Evolutionary conservation across 2,797 vertebrate genomes (phyloP).

Genomic region (Rhinatrema bivittatum): DNA sequence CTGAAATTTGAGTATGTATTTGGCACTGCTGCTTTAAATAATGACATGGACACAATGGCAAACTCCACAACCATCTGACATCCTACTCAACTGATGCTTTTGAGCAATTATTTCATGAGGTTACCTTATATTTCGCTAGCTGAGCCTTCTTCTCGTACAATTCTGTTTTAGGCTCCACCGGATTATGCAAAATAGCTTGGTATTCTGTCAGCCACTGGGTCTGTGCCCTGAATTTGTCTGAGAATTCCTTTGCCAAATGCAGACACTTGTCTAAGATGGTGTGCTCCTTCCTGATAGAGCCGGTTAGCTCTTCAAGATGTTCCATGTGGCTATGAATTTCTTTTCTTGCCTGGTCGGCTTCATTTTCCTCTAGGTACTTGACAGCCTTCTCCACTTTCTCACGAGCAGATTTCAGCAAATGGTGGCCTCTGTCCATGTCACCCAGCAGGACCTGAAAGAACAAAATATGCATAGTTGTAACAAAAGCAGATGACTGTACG

Average conservation of each 20-base stretch:
- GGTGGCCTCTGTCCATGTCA: constrained; percentile 85
- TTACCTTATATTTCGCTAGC: constrained; percentile 91
- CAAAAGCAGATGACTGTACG: not conserved
- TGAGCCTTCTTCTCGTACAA: constrained; percentile 94
- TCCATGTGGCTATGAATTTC: constrained; percentile 64
- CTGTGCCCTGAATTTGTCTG: constrained; percentile 79
- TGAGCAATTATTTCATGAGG: no score
- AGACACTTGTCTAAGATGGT: constrained; percentile 73
- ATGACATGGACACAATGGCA: no score
- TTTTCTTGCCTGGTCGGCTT: constrained; percentile 66
- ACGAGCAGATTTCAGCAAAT: constrained; percentile 74
- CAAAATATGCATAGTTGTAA: not conserved
- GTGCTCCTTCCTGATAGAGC: constrained; percentile 74
- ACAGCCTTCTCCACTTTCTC: constrained; percentile 78
- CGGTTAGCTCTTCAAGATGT: constrained; percentile 75
- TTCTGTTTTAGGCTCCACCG: constrained; percentile 82
- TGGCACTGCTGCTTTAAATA: no score
- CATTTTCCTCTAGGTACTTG: constrained; percentile 65
- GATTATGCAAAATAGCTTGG: constrained; percentile 57
- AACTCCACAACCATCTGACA: no score
- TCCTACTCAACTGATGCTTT: no score
- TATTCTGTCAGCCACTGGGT: constrained; percentile 80
- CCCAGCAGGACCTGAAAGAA: constrained; percentile 54
- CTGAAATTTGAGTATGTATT: no score
- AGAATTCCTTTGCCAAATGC: constrained; percentile 84